These are phyloP conservation scores for Osmerus eperlanus DNA, from an alignment of 2,113 vertebrate species.

Conservation along the genomic window DNA sequence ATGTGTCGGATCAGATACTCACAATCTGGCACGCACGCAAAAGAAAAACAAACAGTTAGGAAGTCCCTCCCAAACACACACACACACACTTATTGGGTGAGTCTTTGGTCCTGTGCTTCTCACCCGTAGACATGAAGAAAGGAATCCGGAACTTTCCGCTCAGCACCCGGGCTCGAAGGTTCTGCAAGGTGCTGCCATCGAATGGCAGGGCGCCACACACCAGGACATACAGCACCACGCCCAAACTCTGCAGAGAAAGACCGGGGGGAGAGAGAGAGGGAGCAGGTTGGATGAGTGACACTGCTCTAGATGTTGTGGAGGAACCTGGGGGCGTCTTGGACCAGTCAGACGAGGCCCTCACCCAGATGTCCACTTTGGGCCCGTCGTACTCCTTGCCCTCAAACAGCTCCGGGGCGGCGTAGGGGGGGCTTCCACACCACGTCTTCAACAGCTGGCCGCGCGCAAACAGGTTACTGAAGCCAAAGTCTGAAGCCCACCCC, in stretches of 20 bases:
- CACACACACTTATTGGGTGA: background rate
- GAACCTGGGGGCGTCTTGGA: background rate
- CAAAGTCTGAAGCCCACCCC: slow-evolving; percentile 79
- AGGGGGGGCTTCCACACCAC: slow-evolving; percentile 97
- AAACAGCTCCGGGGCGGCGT: slow-evolving; percentile 94
- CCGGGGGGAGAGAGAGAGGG: accelerated
- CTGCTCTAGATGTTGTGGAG: background rate
- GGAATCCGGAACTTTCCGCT: slow-evolving; percentile 98
- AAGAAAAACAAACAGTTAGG: slow-evolving; percentile 25
- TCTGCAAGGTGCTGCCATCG: slow-evolving; percentile 97
- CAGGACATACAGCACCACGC: slow-evolving; percentile 94
- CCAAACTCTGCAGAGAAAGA: slow-evolving; percentile 80
- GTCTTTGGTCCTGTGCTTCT: background rate
- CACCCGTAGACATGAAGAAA: slow-evolving; percentile 99
- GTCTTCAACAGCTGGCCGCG: slow-evolving; percentile 95
- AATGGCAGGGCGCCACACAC: slow-evolving; percentile 96
- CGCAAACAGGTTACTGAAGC: slow-evolving; percentile 97
- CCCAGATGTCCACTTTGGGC: slow-evolving; percentile 99
- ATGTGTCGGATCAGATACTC: slow-evolving; percentile 98
- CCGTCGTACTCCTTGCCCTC: slow-evolving; percentile 98
- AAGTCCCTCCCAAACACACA: background rate
- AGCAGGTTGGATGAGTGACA: background rate
- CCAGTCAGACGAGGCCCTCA: slow-evolving; percentile 54
- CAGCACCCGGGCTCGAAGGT: slow-evolving; percentile 91
- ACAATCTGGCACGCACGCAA: slow-evolving; percentile 78